A percentile compares a stretch with the other conserved stretches of the same genome.
Evolutionary conservation across 2,888 invertebrate genomes (phyloP).

Genomic region (Clunio marinus): DNA sequence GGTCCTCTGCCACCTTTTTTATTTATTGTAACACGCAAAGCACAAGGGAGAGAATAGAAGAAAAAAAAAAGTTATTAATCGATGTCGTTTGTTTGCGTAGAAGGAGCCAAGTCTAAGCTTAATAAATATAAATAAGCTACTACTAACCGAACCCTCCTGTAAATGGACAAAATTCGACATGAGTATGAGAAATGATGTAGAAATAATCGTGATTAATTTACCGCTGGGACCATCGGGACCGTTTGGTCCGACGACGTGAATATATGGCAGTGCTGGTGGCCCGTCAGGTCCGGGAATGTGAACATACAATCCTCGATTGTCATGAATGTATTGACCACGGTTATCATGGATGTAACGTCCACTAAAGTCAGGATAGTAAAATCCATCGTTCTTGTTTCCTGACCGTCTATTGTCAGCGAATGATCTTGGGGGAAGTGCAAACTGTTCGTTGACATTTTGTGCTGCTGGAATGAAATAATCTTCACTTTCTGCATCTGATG

Average conservation of each 20-base stretch:
- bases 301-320: conserved; percentile 49
- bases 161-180: too few species aligned
- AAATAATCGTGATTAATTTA: too few species aligned
- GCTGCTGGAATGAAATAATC: conserved; percentile 15
- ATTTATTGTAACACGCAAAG: background rate
- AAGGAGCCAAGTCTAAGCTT: too few species aligned
- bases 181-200: too few species aligned
- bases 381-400: conserved; percentile 28
- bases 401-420: background rate
- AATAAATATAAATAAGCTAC: background rate
- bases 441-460: conserved; percentile 23
- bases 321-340: conserved; percentile 47
- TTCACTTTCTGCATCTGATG: background rate
- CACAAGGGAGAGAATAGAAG: background rate
- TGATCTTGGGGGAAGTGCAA: background rate
- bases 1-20: conserved; percentile 51
- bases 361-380: conserved; percentile 25
- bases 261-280: conserved; percentile 43
- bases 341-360: conserved; percentile 35
- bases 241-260: conserved; percentile 13
- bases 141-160: background rate
- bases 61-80: too few species aligned
- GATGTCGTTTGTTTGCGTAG: too few species aligned
- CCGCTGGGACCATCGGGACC: background rate
- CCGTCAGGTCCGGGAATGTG: conserved; percentile 51